Percentiles rank a stretch among this genome's conserved stretches.
phyloP scores from a whole-genome alignment of 2,797 vertebrate genomes.

The Tokudaia muenninki region DNA sequence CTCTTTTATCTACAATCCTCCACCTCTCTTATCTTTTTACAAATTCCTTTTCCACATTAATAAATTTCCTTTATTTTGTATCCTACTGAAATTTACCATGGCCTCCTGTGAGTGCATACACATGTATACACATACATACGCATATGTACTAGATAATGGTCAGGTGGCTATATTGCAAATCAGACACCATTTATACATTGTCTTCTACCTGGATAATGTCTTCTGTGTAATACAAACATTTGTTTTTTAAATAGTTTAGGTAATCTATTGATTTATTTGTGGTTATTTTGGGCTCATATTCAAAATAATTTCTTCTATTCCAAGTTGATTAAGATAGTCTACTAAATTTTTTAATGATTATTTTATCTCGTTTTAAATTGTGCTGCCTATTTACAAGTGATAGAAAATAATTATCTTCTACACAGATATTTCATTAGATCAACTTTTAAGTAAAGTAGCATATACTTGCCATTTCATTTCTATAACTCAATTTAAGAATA shows the following conservation, averaged over 20 bases:
- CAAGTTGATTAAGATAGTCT: neutral
- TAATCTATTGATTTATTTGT: conserved; percentile 6
- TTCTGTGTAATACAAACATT: neutral
- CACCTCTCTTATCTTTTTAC: too few relatives aligned
- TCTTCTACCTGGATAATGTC: neutral
- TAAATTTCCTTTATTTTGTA: neutral
- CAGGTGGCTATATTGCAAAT: neutral
- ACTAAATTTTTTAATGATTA: neutral
- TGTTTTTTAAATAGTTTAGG: neutral
- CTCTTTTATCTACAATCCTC: neutral
- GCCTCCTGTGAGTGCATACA: neutral
- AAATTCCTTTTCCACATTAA: neutral
- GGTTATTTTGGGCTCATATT: neutral
- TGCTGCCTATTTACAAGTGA: neutral
- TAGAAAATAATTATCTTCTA: neutral
- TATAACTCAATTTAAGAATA: neutral
- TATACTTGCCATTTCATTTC: neutral
- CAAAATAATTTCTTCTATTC: neutral
- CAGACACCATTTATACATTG: neutral
- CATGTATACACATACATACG: neutral
- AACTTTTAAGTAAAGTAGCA: neutral
- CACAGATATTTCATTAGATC: neutral
- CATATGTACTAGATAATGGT: neutral
- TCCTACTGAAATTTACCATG: neutral
- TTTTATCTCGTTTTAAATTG: neutral